Conservation (phyloP, 2,888 invertebrate genomes). For the Buathra laborator region DNA sequence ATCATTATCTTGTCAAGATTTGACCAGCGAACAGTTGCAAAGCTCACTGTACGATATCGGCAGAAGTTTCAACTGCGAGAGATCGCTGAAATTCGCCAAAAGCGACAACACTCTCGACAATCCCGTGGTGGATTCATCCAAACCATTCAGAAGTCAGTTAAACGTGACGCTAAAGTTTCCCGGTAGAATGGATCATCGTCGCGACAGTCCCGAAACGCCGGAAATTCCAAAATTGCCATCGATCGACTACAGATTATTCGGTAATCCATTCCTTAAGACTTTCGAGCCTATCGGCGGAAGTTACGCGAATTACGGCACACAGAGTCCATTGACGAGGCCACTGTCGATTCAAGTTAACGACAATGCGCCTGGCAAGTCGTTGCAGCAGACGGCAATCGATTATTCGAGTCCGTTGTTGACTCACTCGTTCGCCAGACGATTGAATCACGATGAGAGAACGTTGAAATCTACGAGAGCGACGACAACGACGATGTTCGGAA, state of each 20-base stretch:
- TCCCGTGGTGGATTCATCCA: conserved; percentile 65
- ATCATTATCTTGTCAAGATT: conserved; percentile 82
- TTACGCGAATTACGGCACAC: conserved; percentile 70
- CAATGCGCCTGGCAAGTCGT: conserved; percentile 60
- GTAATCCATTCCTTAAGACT: conserved; percentile 80
- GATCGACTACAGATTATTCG: conserved; percentile 78
- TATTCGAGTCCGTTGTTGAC: conserved; percentile 63
- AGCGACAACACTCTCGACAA: conserved; percentile 79
- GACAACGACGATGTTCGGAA: conserved; percentile 26
- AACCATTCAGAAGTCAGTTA: conserved; percentile 82
- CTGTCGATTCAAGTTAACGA: conserved; percentile 77
- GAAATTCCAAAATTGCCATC: conserved; percentile 79
- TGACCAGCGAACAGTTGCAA: conserved; percentile 73
- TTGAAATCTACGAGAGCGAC: conserved; percentile 6
- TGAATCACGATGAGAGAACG: conserved; percentile 57
- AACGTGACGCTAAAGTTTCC: conserved; percentile 80
- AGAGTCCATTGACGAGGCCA: conserved; percentile 75
- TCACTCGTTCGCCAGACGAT: conserved; percentile 61
- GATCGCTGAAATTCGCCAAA: conserved; percentile 75
- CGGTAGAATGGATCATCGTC: conserved; percentile 40
- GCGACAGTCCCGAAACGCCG: conserved; percentile 74
- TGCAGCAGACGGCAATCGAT: conserved; percentile 59
- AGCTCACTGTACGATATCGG: conserved; percentile 69
- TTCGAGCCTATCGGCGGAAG: conserved; percentile 70
- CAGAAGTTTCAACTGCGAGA: conserved; percentile 70